Base-by-base conservation (phyloP, 2,888 invertebrate species). In the Acrocera orbiculus region DNA sequence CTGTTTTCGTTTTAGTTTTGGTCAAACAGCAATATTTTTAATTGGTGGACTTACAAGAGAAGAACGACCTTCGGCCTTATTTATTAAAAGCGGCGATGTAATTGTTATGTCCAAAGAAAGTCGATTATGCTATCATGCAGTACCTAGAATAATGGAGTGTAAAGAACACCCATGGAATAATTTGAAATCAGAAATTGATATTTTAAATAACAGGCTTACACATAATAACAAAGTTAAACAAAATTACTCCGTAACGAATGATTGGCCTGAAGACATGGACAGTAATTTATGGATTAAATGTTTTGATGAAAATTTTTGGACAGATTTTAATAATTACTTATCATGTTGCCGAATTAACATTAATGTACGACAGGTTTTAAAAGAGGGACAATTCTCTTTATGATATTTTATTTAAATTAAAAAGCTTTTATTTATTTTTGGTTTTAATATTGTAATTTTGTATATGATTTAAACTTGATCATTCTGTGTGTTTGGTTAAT, bases 1-100 rank as follows among this genome's bases (percentile, higher is more conserved):
- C 13, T 30, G 39, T 34, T 8, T 14, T 28, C n/a, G 15, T 29
- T 27, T 27, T 37, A 95, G 95, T 61, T 89, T 98, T 61, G 98
- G 96, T 0, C 92, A 90, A 58, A 74, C 82, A 34, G 93, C 92
- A 10, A 72, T 98, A 48, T 98, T 96, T 58, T 64, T 98, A 23
- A 70, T 96, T 43, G 96, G 96, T 14, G 90, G 92, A 2, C 54
- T 54, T 44, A 71, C 71, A 0, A 73, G 74, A 46, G 69, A 73
- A 22, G 67, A 70, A 30, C 62, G 70, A 48, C 76, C 82, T 3
- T 62, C 67, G 13, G 72, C 83, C 2, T 50, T 98, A 32, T 70
- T 76, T 47, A 61, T 98, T 3, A 66, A 73, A 36, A 87, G 86
- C 59, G 96, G 96, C 1, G 96, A 98, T 59, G 67, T 95, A 34